Percentiles rank a stretch among this genome's conserved stretches.
phyloP scores from a whole-genome alignment of 2,888 invertebrate genomes.

The Leptothorax acervorum region DNA sequence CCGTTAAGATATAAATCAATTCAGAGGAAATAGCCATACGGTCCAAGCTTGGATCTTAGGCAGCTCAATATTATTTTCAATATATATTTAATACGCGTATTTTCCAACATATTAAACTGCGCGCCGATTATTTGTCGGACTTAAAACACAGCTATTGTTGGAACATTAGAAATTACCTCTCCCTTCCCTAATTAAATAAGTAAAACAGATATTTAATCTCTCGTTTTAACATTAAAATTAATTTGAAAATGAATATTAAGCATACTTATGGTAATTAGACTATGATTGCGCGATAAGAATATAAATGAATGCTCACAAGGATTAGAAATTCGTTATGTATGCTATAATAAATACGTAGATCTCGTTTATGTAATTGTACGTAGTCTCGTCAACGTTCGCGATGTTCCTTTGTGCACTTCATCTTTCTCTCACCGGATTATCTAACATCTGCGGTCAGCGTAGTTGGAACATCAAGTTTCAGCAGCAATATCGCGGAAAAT shows the following conservation, averaged over 20 bases:
- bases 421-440: constrained; percentile 58
- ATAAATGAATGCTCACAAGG: background rate
- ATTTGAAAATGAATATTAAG: background rate
- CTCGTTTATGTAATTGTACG: constrained; percentile 44
- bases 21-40: too few species aligned
- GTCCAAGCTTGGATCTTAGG: too few species aligned
- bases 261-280: background rate
- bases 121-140: too few species aligned
- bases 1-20: too few species aligned
- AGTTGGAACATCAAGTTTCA: background rate
- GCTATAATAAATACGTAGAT: constrained; percentile 36
- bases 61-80: too few species aligned
- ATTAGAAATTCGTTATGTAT: constrained; percentile 30
- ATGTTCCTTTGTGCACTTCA: constrained; percentile 7
- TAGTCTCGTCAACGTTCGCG: background rate
- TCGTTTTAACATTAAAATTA: background rate
- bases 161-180: too few species aligned
- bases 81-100: too few species aligned
- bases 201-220: background rate
- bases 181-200: background rate
- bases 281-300: background rate
- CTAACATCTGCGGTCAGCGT: constrained; percentile 49
- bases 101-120: too few species aligned
- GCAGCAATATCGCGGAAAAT: constrained; percentile 1
- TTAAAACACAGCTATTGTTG: too few species aligned